Conservation (phyloP, 2,888 invertebrate species). For the Venusia cambrica region DNA sequence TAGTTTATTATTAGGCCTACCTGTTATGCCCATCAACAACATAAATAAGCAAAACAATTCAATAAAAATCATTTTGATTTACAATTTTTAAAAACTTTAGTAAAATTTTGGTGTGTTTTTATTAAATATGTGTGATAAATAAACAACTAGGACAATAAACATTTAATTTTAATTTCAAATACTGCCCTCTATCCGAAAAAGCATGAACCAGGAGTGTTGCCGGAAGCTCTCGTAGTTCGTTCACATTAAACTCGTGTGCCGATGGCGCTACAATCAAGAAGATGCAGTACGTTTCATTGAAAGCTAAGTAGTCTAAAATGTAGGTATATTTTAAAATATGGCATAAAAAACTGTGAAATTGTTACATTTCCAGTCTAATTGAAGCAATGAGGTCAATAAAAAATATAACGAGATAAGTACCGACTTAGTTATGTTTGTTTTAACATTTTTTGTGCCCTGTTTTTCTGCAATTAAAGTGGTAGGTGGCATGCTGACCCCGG, state of each 20-base stretch:
- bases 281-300: not conserved
- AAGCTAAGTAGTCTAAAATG: not conserved
- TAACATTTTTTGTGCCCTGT: not conserved
- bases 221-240: constrained; percentile 44
- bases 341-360: not conserved
- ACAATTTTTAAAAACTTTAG: not conserved
- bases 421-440: too few relatives aligned
- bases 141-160: too few relatives aligned
- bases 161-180: constrained; percentile 15
- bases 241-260: constrained; percentile 34
- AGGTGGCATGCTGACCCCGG: constrained; percentile 22
- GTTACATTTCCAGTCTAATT: too few relatives aligned
- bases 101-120: too few relatives aligned
- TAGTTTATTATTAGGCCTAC: too few relatives aligned
- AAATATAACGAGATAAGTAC: too few relatives aligned
- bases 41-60: too few relatives aligned
- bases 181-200: constrained; percentile 53
- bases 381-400: too few relatives aligned
- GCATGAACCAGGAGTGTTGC: constrained; percentile 47
- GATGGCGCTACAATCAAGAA: constrained; percentile 49
- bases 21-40: too few relatives aligned
- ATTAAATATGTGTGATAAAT: too few relatives aligned
- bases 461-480: constrained; percentile 6
- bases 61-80: too few relatives aligned
- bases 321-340: not conserved